Conservation (phyloP, 2,113 vertebrate species). For the Crotalus horridus region DNA sequence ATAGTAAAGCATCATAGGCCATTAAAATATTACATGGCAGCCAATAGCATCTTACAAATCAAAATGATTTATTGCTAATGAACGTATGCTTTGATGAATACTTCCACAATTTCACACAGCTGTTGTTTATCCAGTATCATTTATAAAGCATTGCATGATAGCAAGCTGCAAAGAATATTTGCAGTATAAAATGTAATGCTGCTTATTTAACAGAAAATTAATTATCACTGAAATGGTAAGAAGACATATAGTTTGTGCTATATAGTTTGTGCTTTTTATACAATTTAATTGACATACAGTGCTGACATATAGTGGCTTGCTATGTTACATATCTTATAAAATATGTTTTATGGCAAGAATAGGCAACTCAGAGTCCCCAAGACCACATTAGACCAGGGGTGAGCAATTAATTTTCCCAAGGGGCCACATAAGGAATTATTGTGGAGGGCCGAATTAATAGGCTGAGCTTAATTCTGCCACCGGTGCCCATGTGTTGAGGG, state of each 20-base stretch:
- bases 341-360: neutral
- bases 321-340: neutral
- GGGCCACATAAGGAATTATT: too few relatives aligned
- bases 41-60: constrained; percentile 40
- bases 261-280: constrained; percentile 37
- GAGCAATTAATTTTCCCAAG: too few relatives aligned
- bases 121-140: constrained; percentile 62
- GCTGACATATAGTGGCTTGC: neutral
- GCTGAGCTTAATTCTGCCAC: too few relatives aligned
- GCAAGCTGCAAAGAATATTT: constrained; percentile 63
- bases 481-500: too few relatives aligned
- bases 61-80: constrained; percentile 58
- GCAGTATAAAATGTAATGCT: constrained; percentile 63
- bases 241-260: constrained; percentile 58
- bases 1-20: constrained; percentile 6
- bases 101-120: constrained; percentile 58
- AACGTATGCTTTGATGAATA: constrained; percentile 58
- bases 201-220: constrained; percentile 59
- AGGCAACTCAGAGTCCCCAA: too few relatives aligned
- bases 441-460: too few relatives aligned
- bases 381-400: too few relatives aligned
- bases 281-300: neutral
- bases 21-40: constrained; percentile 47
- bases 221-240: constrained; percentile 64
- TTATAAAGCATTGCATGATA: constrained; percentile 67